Evolutionary conservation across 2,797 vertebrate species (phyloP).

Genomic region (Etheostoma perlongum): DNA sequence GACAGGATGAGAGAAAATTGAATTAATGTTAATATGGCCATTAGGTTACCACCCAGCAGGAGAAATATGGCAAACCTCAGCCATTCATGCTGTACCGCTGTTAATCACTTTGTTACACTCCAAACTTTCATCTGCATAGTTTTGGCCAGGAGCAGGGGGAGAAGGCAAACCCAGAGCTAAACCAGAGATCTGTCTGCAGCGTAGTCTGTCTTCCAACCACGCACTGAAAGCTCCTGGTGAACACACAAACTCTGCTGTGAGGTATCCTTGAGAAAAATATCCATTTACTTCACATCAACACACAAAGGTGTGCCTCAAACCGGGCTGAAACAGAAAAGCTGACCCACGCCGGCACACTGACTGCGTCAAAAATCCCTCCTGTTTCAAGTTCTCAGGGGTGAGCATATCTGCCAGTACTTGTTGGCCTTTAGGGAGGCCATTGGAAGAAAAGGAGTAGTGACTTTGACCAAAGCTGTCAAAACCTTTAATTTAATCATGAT

Average conservation of each 20-base stretch:
- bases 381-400: slow-evolving; percentile 46
- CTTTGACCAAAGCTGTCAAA: slow-evolving; percentile 53
- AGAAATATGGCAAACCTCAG: slow-evolving; percentile 73
- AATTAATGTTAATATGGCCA: slow-evolving; percentile 76
- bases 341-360: slow-evolving; percentile 54
- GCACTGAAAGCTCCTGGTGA: slow-evolving; percentile 74
- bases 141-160: slow-evolving; percentile 66
- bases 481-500: slow-evolving; percentile 53
- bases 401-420: slow-evolving; percentile 48
- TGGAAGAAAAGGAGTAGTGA: slow-evolving; percentile 51
- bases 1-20: slow-evolving; percentile 72
- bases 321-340: slow-evolving; percentile 54
- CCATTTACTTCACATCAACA: slow-evolving; percentile 66
- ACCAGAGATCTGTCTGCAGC: slow-evolving; percentile 81
- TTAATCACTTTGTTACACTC: slow-evolving; percentile 78
- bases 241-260: slow-evolving; percentile 73
- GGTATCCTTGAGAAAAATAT: slow-evolving; percentile 73
- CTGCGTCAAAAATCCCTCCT: slow-evolving; percentile 55
- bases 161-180: slow-evolving; percentile 69
- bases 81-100: slow-evolving; percentile 65
- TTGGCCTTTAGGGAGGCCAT: slow-evolving; percentile 50
- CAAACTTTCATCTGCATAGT: slow-evolving; percentile 78
- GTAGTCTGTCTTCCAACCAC: slow-evolving; percentile 72
- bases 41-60: slow-evolving; percentile 80
- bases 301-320: slow-evolving; percentile 67